Conservation (phyloP, 2,797 vertebrate species). For the Myioborus miniatus region DNA sequence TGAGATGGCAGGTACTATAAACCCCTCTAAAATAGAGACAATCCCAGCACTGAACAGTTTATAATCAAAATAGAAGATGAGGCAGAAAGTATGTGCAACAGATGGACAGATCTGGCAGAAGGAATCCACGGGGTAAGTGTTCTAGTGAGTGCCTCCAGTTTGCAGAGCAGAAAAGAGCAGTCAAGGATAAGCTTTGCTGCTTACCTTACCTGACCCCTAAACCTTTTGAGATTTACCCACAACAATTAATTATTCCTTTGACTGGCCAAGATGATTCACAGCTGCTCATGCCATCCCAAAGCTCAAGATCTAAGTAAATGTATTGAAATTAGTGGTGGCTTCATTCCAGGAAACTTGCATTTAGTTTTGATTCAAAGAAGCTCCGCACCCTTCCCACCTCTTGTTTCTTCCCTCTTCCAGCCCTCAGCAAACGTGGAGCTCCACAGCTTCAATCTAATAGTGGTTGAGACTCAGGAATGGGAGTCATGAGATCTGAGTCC, state of each 20-base stretch:
- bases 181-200: slow-evolving; percentile 58
- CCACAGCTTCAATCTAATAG: neutral
- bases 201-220: slow-evolving; percentile 70
- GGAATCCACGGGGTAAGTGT: slow-evolving; percentile 28
- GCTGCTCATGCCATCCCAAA: slow-evolving; percentile 69
- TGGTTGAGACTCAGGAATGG: slow-evolving; percentile 32
- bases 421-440: neutral
- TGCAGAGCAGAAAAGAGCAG: slow-evolving; percentile 65
- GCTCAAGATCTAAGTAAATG: slow-evolving; percentile 68
- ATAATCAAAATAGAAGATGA: slow-evolving; percentile 39
- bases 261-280: slow-evolving; percentile 72
- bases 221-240: slow-evolving; percentile 69
- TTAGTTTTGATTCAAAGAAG: slow-evolving; percentile 50
- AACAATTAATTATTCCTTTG: slow-evolving; percentile 73
- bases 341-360: slow-evolving; percentile 56
- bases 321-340: slow-evolving; percentile 69
- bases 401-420: slow-evolving; percentile 16
- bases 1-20: neutral
- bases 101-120: slow-evolving; percentile 40
- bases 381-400: slow-evolving; percentile 44
- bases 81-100: slow-evolving; percentile 52
- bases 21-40: neutral
- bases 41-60: slow-evolving; percentile 30
- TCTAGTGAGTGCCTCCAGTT: slow-evolving; percentile 43
- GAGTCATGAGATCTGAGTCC: slow-evolving; percentile 40